Evolutionary conservation across 2,888 invertebrate species (phyloP).

Genomic region (Therioaphis trifolii): DNA sequence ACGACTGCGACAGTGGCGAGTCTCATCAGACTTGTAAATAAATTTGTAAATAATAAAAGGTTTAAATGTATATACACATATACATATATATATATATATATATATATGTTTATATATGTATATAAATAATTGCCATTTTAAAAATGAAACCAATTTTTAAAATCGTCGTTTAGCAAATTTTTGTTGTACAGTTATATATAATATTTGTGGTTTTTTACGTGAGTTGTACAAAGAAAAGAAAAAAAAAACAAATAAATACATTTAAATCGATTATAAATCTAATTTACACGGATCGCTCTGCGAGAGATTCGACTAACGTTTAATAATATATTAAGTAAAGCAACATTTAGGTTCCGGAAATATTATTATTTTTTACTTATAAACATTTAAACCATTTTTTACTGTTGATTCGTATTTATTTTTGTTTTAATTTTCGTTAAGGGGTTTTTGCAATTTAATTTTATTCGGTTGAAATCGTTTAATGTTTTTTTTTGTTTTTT

Average conservation of each 20-base stretch:
- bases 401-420: constrained; percentile 39
- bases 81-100: not conserved
- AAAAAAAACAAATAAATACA: too few relatives aligned
- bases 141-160: constrained; percentile 29
- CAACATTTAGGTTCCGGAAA: constrained; percentile 41
- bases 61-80: not conserved
- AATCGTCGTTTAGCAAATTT: constrained; percentile 48
- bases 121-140: constrained; percentile 25
- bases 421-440: constrained; percentile 41
- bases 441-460: constrained; percentile 56
- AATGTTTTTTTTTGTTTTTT: not conserved
- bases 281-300: constrained; percentile 4
- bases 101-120: not conserved
- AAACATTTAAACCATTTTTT: constrained; percentile 25
- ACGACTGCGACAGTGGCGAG: not conserved
- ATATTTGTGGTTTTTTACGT: constrained; percentile 48
- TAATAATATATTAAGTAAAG: constrained; percentile 26
- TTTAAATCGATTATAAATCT: not conserved
- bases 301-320: constrained; percentile 22
- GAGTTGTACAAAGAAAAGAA: constrained; percentile 39
- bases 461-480: constrained; percentile 15
- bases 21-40: constrained; percentile 42
- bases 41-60: not conserved
- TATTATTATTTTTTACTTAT: constrained; percentile 25
- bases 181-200: constrained; percentile 47